Base-by-base conservation (phyloP, 2,113 vertebrate genomes). In the Pangasianodon gigas region DNA sequence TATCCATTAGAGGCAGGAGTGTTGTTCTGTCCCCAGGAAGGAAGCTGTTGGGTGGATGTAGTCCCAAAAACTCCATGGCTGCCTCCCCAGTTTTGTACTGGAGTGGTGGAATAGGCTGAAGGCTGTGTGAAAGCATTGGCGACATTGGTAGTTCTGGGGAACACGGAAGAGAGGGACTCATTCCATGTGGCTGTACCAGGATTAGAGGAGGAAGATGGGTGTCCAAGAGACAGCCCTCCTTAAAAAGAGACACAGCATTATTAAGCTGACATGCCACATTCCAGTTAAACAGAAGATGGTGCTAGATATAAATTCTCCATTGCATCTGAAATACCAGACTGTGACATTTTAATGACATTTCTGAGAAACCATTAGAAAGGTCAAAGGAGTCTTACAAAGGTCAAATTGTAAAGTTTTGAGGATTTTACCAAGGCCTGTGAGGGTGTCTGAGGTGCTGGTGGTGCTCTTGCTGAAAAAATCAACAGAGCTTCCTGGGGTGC, bases 11-110 rank as follows among this genome's bases (percentile, higher is more conserved):
- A 80, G 2, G 87, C 92, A 56, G 94, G 91, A n/a, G 91, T 54
- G 13, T 92, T 44, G 74, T 94, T 56, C 21, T 94, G 93, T 58
- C 92, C 83, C 97, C 96, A 97, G 41, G 95, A 71, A 56, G 96
- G 80, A 71, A 95, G 13, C 44, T 95, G 94, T 80, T 95, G 2
- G 0, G 90, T 2, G 74, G 91, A 2, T 51, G 94, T 32, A 29
- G 87, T 65, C 83, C 92, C 91, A 90, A 96, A 96, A 44, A 93
- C 91, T 26, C 94, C 51, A 9, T 94, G 48, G 79, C 94, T 81
- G 14, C 95, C 95, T 74, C 90, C 96, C 97, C 97, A 98, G 82
- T 69, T 85, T 77, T 94, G 44, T 32, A 89, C 62, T 46, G 94
- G 14, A 56, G 92, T 88, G 85, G 93, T n/a, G 74, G 93, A 86